Conservation (phyloP, 2,888 invertebrate species). For the Himalopsyche kuldschensis region DNA sequence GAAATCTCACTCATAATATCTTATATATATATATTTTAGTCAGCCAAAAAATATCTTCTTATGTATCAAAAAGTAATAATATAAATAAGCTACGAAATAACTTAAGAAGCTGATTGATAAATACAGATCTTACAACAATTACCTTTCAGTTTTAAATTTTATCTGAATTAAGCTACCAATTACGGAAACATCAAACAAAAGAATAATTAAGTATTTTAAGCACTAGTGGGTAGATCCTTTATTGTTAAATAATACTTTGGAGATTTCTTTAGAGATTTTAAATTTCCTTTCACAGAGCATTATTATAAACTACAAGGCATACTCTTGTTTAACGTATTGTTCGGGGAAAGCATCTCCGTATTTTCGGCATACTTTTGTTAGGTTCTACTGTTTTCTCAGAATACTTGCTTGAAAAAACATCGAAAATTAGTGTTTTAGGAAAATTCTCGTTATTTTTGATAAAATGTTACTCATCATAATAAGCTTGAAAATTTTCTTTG, state of each 20-base stretch:
- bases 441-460: background rate
- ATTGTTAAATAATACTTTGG: background rate
- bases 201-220: too few species aligned
- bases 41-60: too few species aligned
- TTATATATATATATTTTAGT: too few species aligned
- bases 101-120: too few species aligned
- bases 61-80: too few species aligned
- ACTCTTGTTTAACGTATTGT: background rate
- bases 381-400: background rate
- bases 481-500: background rate
- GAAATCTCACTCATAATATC: too few species aligned
- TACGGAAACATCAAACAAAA: too few species aligned
- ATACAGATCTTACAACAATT: background rate
- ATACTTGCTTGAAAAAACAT: background rate
- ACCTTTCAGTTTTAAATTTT: background rate
- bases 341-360: background rate
- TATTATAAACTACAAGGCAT: background rate
- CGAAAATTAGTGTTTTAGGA: background rate
- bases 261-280: background rate
- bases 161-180: background rate
- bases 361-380: background rate
- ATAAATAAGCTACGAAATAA: too few species aligned
- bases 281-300: background rate
- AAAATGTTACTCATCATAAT: background rate
- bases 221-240: too few species aligned